Base-by-base conservation (phyloP, 2,113 vertebrate species). In the Leuciscus idus region DNA sequence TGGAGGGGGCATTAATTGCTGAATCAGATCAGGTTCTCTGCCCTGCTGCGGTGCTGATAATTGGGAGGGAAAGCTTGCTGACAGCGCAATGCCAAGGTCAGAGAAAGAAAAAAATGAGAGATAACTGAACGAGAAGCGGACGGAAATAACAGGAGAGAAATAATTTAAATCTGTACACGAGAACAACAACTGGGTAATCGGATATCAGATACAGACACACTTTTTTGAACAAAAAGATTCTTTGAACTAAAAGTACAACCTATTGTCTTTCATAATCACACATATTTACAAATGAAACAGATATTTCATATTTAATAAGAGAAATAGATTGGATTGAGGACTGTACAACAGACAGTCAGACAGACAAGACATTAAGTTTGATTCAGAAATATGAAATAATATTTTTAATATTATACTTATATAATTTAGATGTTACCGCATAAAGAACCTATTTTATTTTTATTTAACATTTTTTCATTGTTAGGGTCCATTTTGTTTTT, bases 1-100 rank as follows among this genome's bases (percentile, higher is more conserved):
- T 87, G 89, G 88, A 90, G 82, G 79, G n/a, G 77, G 87, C 87
- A 88, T 91, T 92, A 91, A 92, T 90, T 92, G 90, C 88, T 91
- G 90, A 92, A 92, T 92, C 89, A 90, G 87, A 91, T 86, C 88
- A 82, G 61, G 86, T 85, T 84, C 83, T 85, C 84, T 85, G 85
- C 70, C 64, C 84, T 82, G 86, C 89, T 90, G 90, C 90, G 86
- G 91, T 84, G 87, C 81, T 84, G 89, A 90, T 92, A 93, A 94
- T 93, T 93, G 91, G 89, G 77, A 90, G 30, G 61, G 72, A 82
- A 90, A 85, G 87, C 84, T 86, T 91, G 89, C 92, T 93, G 92
- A 94, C 90, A 89, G 90, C 72, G 83, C 87, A 85, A 74, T 83
- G 57, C 76, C 81, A 86, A 91, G 90, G 89, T 90, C 90, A 89